Evolutionary conservation across 2,888 invertebrate genomes (phyloP).

Genomic region (Pristionchus entomophagus): DNA sequence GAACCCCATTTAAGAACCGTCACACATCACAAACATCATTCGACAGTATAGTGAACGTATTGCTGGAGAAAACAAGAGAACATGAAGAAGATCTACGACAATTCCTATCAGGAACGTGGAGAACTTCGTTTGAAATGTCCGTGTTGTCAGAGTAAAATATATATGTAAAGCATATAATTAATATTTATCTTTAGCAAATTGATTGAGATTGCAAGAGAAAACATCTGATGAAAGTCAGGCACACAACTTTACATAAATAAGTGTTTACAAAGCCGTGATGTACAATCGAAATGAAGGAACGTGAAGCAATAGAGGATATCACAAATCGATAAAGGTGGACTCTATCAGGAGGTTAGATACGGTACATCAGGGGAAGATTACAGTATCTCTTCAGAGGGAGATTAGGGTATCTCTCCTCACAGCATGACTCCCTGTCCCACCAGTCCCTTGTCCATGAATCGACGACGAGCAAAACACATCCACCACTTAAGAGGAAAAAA

Average conservation of each 20-base stretch:
- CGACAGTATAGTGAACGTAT: background rate
- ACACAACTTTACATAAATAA: conserved; percentile 17
- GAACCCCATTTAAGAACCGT: background rate
- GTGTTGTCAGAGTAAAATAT: no score
- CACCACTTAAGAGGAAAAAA: conserved; percentile 86
- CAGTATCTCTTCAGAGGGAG: background rate
- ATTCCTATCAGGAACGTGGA: conserved; percentile 6
- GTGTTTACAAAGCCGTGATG: background rate
- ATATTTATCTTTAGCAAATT: background rate
- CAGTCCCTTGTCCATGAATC: conserved; percentile 98
- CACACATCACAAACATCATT: background rate
- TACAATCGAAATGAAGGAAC: conserved; percentile 17
- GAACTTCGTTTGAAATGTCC: background rate
- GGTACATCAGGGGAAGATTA: no score
- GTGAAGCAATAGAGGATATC: background rate
- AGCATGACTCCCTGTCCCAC: conserved; percentile 84
- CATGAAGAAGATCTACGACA: background rate
- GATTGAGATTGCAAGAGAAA: background rate
- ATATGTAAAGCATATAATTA: no score
- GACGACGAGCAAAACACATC: conserved; percentile 98
- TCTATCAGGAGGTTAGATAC: no score
- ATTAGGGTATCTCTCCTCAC: conserved; percentile 43
- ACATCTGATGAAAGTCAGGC: background rate
- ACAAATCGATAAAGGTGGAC: background rate
- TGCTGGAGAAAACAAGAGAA: background rate